These are phyloP conservation scores for Phyto melanocephala DNA, from an alignment of 2,888 invertebrate species.

Conservation along the genomic window DNA sequence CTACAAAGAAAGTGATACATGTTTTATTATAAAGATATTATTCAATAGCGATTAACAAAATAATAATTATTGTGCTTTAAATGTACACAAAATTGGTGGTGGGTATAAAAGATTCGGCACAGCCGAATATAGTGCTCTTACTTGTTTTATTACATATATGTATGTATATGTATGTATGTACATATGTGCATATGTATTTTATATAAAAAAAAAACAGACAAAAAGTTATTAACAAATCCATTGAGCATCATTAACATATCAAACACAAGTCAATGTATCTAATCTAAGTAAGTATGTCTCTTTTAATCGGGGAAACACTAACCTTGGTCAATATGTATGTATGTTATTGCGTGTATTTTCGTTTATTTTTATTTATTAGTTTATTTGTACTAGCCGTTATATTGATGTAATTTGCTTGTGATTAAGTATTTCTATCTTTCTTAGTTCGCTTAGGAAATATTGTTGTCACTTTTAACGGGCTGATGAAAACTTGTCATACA, in stretches of 20 bases:
- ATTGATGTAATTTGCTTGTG: neutral
- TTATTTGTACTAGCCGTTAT: neutral
- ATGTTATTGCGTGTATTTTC: conserved; percentile 30
- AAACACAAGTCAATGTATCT: neutral
- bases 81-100: too few species aligned
- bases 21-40: too few species aligned
- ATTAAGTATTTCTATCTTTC: neutral
- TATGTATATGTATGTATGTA: too few species aligned
- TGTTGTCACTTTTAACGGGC: neutral
- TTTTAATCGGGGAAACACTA: conserved; percentile 40
- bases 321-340: conserved; percentile 54
- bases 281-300: neutral
- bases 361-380: neutral
- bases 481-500: neutral
- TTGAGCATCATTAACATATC: conserved; percentile 31
- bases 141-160: too few species aligned
- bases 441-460: too few species aligned
- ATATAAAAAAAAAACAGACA: neutral
- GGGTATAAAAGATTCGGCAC: too few species aligned
- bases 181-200: neutral
- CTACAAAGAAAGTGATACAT: too few species aligned
- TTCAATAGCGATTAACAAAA: too few species aligned
- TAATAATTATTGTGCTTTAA: too few species aligned
- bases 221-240: conserved; percentile 32
- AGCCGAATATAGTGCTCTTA: too few species aligned